Conservation (phyloP, 2,113 vertebrate species). For the Rhea americana region DNA sequence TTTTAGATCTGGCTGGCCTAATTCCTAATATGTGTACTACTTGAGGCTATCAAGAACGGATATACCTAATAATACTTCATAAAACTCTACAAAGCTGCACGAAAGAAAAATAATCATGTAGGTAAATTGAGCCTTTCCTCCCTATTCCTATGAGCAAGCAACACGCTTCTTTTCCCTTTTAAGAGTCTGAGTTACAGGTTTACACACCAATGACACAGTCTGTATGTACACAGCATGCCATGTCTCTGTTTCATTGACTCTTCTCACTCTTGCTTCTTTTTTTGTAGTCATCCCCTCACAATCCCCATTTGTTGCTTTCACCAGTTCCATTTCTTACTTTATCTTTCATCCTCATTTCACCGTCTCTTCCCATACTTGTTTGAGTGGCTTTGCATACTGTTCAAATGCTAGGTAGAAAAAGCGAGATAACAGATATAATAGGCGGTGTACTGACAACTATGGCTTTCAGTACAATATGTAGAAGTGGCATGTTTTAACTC, state of each 20-base stretch:
- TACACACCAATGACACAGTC: neutral
- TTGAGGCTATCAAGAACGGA: neutral
- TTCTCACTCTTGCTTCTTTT: neutral
- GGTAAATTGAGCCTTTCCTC: neutral
- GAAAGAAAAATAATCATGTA: neutral
- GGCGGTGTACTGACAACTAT: neutral
- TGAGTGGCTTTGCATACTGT: no score
- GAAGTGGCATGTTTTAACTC: neutral
- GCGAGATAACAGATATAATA: neutral
- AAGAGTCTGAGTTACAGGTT: neutral
- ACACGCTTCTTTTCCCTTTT: neutral
- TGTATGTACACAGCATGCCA: neutral
- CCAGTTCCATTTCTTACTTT: neutral
- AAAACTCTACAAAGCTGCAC: neutral
- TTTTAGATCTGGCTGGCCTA: neutral
- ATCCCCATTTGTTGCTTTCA: neutral
- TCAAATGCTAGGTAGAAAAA: neutral
- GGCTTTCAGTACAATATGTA: neutral
- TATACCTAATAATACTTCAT: neutral
- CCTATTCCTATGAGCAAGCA: neutral
- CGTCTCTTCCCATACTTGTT: neutral
- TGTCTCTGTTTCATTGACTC: neutral
- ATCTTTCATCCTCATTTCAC: neutral
- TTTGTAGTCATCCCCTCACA: neutral
- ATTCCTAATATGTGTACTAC: neutral